Conservation (phyloP, 2,888 invertebrate genomes). For the Eilema caniola region DNA sequence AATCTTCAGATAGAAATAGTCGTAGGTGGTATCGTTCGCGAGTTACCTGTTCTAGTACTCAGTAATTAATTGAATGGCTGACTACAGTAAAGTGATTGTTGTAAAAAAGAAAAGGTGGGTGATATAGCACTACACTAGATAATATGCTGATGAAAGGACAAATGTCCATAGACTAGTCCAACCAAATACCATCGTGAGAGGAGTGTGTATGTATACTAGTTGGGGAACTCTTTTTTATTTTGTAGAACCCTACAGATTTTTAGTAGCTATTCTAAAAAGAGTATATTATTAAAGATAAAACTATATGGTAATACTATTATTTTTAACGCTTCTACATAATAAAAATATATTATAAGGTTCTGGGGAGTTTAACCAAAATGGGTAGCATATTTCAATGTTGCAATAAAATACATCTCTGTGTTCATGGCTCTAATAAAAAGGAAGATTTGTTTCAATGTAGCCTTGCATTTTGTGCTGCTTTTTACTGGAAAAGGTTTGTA, state of each 20-base stretch:
- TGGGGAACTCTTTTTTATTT: background rate
- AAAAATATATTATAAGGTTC: constrained; percentile 32
- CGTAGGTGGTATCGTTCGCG: too few species aligned
- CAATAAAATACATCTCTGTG: constrained; percentile 56
- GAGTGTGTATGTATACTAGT: background rate
- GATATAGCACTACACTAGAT: background rate
- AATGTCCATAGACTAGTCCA: background rate
- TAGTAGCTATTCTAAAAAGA: background rate
- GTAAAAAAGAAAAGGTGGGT: background rate
- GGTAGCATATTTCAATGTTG: constrained; percentile 51
- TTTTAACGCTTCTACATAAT: constrained; percentile 23
- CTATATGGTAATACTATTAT: constrained; percentile 29
- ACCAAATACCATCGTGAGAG: background rate
- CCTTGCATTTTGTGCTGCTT: constrained; percentile 49
- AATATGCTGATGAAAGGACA: background rate
- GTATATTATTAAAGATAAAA: background rate
- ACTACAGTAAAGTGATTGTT: too few species aligned
- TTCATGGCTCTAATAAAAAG: constrained; percentile 57
- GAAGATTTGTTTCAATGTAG: constrained; percentile 52
- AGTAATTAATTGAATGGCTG: too few species aligned
- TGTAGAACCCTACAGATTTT: background rate
- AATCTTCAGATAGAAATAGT: too few species aligned
- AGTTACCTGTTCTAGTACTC: too few species aligned
- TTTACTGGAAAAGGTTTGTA: constrained; percentile 43
- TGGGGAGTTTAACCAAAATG: constrained; percentile 37